A percentile compares a stretch with the other conserved stretches of the same genome.
phyloP scores from a whole-genome alignment of 2,797 vertebrate species.

The Ceyx erithaca region DNA sequence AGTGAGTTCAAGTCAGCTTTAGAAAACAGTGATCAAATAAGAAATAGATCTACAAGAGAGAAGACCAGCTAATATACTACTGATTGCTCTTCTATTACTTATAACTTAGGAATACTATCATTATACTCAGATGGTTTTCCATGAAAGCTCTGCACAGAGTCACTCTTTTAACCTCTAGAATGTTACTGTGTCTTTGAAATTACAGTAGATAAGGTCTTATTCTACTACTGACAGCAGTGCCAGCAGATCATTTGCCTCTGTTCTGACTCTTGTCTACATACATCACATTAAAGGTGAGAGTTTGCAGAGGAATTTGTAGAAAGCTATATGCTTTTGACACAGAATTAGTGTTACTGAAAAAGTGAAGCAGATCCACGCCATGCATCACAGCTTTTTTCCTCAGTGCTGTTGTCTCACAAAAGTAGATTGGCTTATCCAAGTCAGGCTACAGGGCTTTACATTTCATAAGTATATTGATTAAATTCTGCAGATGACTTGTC shows the following conservation, averaged over 20 bases:
- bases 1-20: too few relatives aligned
- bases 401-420: not conserved
- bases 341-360: not conserved
- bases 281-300: not conserved
- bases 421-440: not conserved
- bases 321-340: not conserved
- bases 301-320: not conserved
- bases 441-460: not conserved
- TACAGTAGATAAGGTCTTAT: not conserved
- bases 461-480: not conserved
- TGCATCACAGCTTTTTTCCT: not conserved
- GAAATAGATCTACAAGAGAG: too few relatives aligned
- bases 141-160: not conserved
- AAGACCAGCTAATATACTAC: too few relatives aligned
- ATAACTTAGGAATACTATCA: not conserved
- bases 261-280: not conserved
- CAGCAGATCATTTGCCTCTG: not conserved
- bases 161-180: not conserved
- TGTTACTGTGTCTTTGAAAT: not conserved
- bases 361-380: not conserved
- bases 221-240: not conserved
- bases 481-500: not conserved
- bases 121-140: not conserved
- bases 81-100: not conserved
- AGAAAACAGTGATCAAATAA: too few relatives aligned